phyloP scores from a whole-genome alignment of 2,113 vertebrate genomes.

The Urocolius indicus region DNA sequence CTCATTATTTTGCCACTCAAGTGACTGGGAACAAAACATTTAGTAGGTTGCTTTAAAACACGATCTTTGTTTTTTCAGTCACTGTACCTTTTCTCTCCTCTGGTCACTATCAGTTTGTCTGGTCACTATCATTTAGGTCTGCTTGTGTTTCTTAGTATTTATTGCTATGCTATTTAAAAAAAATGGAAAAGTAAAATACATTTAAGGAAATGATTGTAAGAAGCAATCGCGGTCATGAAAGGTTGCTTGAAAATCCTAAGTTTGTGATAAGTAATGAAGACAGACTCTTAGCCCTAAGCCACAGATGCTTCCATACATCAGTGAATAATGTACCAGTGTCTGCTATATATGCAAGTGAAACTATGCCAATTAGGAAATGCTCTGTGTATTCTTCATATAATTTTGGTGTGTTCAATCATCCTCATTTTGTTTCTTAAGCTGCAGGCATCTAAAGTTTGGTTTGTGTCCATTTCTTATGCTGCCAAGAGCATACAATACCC shows the following conservation, averaged over 20 bases:
- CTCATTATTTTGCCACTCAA: neutral
- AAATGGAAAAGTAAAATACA: neutral
- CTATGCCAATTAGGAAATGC: neutral
- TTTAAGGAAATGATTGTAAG: neutral
- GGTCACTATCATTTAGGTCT: neutral
- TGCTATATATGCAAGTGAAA: neutral
- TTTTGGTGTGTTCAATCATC: neutral
- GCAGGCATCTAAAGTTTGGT: neutral
- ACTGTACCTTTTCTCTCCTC: neutral
- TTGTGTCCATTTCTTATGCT: neutral
- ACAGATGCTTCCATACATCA: neutral
- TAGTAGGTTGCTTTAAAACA: neutral
- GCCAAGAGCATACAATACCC: too few species aligned
- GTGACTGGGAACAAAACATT: neutral
- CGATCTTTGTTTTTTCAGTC: neutral
- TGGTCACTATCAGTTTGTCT: neutral
- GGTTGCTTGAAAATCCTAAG: neutral
- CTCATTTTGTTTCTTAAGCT: neutral
- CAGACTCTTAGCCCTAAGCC: neutral
- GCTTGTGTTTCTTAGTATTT: neutral
- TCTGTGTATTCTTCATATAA: neutral
- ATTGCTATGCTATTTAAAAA: neutral
- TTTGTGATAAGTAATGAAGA: neutral
- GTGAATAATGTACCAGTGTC: neutral
- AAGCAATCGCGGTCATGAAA: neutral